These are phyloP conservation scores for Microcebus tavaratra DNA, from an alignment of 2,113 vertebrate species.

Conservation along the genomic window DNA sequence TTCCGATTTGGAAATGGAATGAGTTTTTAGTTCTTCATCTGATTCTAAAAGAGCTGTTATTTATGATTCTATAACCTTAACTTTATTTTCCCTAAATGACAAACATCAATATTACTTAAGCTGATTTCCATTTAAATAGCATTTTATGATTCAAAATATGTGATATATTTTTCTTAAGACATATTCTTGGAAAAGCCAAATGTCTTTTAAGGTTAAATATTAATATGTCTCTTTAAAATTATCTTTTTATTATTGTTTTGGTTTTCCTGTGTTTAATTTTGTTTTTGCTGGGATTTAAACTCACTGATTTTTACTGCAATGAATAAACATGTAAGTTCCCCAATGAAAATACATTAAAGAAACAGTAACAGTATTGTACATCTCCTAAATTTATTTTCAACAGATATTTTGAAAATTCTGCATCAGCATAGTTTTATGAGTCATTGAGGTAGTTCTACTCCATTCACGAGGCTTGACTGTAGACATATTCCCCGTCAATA, in stretches of 20 bases:
- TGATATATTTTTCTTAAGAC: neutral
- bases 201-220: neutral
- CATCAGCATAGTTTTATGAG: neutral
- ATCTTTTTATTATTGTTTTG: neutral
- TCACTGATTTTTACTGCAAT: neutral
- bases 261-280: neutral
- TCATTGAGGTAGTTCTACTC: neutral
- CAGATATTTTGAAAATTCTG: neutral
- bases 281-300: neutral
- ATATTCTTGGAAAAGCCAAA: neutral
- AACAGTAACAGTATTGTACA: neutral
- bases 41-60: neutral
- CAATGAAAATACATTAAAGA: neutral
- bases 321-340: neutral
- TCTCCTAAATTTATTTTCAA: neutral
- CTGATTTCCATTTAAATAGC: neutral
- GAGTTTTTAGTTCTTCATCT: neutral
- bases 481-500: neutral
- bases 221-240: neutral
- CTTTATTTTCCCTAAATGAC: slow-evolving; percentile 6
- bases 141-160: neutral
- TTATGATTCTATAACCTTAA: neutral
- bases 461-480: neutral
- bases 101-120: neutral
- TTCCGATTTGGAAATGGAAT: neutral